phyloP scores from a whole-genome alignment of 2,888 invertebrate species.

The Drosophila imparisetae region DNA sequence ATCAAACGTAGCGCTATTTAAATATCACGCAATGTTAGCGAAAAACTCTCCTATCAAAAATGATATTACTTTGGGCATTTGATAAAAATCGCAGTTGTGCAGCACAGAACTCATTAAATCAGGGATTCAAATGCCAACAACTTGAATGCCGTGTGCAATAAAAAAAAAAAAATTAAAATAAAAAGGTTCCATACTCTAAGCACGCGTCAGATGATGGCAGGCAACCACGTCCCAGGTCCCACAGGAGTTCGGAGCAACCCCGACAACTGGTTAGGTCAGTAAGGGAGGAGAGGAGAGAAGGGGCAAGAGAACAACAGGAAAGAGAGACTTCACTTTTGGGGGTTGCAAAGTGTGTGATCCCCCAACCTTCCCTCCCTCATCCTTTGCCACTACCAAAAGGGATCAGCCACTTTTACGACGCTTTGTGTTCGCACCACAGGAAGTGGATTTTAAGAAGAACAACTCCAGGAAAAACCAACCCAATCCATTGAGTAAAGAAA shows the following conservation, averaged over 20 bases:
- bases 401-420: conserved; percentile 31
- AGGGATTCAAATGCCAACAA: conserved; percentile 48
- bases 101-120: conserved; percentile 54
- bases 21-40: conserved; percentile 56
- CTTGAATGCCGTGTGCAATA: conserved; percentile 43
- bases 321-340: conserved; percentile 38
- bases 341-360: conserved; percentile 60
- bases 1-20: conserved; percentile 54
- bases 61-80: conserved; percentile 53
- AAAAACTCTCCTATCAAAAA: conserved; percentile 46
- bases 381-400: conserved; percentile 12
- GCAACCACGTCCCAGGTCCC: conserved; percentile 41
- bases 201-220: conserved; percentile 66
- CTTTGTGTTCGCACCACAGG: conserved; percentile 28
- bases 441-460: conserved; percentile 9
- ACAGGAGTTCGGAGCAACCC: conserved; percentile 47
- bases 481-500: conserved; percentile 4
- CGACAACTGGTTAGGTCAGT: conserved; percentile 57
- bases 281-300: neutral
- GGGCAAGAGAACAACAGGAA: neutral
- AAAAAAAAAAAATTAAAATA: neutral
- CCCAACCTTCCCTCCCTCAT: conserved; percentile 33
- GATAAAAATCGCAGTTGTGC: conserved; percentile 33
- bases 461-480: conserved; percentile 13
- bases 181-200: conserved; percentile 47